Conservation (phyloP, 1,140 invertebrate genomes). For the Dreissena rostriformis region DNA sequence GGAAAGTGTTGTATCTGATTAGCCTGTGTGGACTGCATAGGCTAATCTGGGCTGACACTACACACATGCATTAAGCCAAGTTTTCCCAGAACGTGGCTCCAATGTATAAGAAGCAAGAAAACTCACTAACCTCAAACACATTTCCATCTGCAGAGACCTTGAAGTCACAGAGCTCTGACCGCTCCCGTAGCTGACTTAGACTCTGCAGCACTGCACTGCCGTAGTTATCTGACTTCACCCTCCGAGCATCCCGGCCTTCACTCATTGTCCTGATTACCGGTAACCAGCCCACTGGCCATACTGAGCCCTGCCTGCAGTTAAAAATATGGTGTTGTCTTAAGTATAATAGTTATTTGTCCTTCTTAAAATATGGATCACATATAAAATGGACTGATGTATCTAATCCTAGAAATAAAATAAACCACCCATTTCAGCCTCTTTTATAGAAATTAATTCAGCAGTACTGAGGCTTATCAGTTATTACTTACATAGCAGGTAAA, state of each 20-base stretch:
- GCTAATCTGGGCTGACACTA: no score
- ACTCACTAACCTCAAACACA: constrained; percentile 71
- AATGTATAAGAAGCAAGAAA: no score
- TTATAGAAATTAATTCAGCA: no score
- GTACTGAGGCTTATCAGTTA: no score
- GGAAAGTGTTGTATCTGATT: no score
- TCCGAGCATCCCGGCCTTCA: constrained; percentile 55
- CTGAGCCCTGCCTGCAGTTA: background rate
- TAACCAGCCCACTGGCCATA: background rate
- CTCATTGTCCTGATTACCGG: constrained; percentile 41
- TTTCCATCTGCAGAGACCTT: constrained; percentile 75
- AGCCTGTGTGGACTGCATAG: no score
- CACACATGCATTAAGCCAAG: no score
- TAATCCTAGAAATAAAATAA: no score
- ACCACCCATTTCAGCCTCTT: no score
- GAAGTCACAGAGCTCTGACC: constrained; percentile 78
- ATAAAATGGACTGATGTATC: no score
- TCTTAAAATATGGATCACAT: background rate
- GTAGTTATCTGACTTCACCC: constrained; percentile 72
- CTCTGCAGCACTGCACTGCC: constrained; percentile 74
- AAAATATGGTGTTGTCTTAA: background rate
- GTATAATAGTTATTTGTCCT: background rate
- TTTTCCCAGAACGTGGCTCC: no score
- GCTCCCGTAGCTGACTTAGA: constrained; percentile 67
- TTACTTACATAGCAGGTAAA: no score